Conservation (phyloP, 1,140 invertebrate genomes). For the Drosophila paulistorum region DNA sequence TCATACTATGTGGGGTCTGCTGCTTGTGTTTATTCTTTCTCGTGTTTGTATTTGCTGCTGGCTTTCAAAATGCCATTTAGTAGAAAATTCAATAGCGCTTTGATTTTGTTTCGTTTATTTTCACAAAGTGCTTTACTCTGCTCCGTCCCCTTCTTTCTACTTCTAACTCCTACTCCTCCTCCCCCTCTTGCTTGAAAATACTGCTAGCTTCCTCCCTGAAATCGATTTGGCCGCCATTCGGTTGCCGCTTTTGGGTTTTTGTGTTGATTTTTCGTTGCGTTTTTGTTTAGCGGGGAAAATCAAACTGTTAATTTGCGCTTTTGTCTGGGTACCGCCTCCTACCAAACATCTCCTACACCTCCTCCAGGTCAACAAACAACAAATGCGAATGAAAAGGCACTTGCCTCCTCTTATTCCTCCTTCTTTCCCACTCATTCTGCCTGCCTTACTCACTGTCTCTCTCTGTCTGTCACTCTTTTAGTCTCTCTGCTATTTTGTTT, state of each 20-base stretch:
- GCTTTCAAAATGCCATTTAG: conserved; percentile 78
- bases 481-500: conserved; percentile 39
- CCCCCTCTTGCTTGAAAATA: not conserved
- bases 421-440: conserved; percentile 1
- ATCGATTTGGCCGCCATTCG: conserved; percentile 67
- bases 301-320: conserved; percentile 81
- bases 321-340: conserved; percentile 58
- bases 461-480: conserved; percentile 5
- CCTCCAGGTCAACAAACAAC: conserved; percentile 35
- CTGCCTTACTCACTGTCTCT: not conserved
- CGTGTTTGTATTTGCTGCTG: conserved; percentile 42
- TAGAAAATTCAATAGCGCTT: conserved; percentile 79
- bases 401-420: conserved; percentile 35
- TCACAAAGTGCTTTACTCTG: conserved; percentile 63
- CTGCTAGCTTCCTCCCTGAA: conserved; percentile 24
- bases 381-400: conserved; percentile 51
- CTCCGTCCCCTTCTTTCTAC: not conserved
- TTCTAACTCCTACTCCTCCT: not conserved
- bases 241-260: conserved; percentile 36
- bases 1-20: conserved; percentile 20
- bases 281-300: conserved; percentile 75
- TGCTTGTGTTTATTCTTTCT: conserved; percentile 31
- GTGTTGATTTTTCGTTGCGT: conserved; percentile 76
- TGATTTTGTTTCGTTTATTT: conserved; percentile 79
- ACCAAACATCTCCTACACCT: conserved; percentile 22